Evolutionary conservation across 2,113 vertebrate species (phyloP), one percentile per base, ranked within the genome.

Genomic region (Vimba vimba): DNA sequence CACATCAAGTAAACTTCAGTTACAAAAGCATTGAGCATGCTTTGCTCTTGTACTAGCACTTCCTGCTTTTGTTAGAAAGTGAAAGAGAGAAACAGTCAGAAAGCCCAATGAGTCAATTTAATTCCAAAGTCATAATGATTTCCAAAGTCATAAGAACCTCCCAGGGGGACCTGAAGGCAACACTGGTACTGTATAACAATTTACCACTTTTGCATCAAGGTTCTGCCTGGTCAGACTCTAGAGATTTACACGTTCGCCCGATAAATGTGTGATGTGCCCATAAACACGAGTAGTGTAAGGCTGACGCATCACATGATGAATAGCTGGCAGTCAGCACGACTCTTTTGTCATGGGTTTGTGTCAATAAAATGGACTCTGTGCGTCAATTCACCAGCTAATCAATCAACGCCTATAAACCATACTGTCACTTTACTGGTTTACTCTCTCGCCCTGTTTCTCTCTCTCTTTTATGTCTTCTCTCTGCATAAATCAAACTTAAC

Each of bases 271-370:
- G 76, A 57, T 60, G 60, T 45, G 64, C 25, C 47, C 21, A 25
- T 82, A 82, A 82, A 82, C 27, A 50, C 23, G 80, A 57, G 52
- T 59, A n/a, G 52, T 57, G 52, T 78, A 10, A 30, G 52, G 9
- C 76, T 79, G 75, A 69, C n/a, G 64, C 43, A 78, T 57, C 23
- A 4, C 59, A 27, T 87, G 87, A 88, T 69, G 60, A 52, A 86
- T 83, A 66, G 52, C 90, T 93, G 92, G 87, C 88, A 68, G 62
- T 74, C 84, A 86, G 93, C 89, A 93, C 88, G 82, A 91, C 91
- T 87, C 85, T 74, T 90, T 87, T 93, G 93, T 90, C 84, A 85
- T 93, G 93, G 92, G 91, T 88, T 43, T 79, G 87, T 94, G 86
- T 93, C 95, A 96, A 95, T 85, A 86, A 89, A 81, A 66, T 81